Percentiles rank a stretch among this genome's conserved stretches.
These are phyloP conservation scores for Eulithis testata DNA, from an alignment of 2,888 invertebrate species.

Conservation along the genomic window DNA sequence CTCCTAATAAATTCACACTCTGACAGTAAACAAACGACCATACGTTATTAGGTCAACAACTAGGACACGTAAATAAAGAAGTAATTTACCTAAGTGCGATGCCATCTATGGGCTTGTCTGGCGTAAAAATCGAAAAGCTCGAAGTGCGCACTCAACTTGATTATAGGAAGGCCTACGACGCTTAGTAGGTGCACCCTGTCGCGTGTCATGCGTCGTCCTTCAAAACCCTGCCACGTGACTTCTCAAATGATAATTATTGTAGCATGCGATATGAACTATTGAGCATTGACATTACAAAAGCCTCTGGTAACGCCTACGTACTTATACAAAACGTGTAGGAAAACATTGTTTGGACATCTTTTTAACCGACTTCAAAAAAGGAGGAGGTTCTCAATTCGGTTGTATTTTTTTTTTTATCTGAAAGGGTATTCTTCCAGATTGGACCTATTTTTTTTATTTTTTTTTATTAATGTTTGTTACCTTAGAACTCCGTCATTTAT, in stretches of 20 bases:
- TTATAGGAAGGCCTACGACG: conserved; percentile 73
- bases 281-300: conserved; percentile 45
- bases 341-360: conserved; percentile 12
- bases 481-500: too few species aligned
- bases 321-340: conserved; percentile 24
- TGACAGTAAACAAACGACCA: conserved; percentile 3
- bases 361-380: too few species aligned
- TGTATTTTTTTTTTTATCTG: too few species aligned
- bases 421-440: too few species aligned
- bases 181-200: conserved; percentile 49
- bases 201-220: conserved; percentile 53
- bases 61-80: conserved; percentile 44
- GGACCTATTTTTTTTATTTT: too few species aligned
- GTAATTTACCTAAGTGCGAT: conserved; percentile 55
- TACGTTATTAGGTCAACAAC: conserved; percentile 51
- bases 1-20: background rate
- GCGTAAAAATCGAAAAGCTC: conserved; percentile 73
- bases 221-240: conserved; percentile 66
- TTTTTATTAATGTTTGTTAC: too few species aligned
- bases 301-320: conserved; percentile 28
- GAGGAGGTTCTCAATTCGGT: too few species aligned
- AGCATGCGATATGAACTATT: conserved; percentile 56
- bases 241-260: conserved; percentile 67
- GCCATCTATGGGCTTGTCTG: conserved; percentile 64
- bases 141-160: conserved; percentile 82